Evolutionary conservation across 2,113 vertebrate species (phyloP).

Genomic region (Corythornis madagascariensis): DNA sequence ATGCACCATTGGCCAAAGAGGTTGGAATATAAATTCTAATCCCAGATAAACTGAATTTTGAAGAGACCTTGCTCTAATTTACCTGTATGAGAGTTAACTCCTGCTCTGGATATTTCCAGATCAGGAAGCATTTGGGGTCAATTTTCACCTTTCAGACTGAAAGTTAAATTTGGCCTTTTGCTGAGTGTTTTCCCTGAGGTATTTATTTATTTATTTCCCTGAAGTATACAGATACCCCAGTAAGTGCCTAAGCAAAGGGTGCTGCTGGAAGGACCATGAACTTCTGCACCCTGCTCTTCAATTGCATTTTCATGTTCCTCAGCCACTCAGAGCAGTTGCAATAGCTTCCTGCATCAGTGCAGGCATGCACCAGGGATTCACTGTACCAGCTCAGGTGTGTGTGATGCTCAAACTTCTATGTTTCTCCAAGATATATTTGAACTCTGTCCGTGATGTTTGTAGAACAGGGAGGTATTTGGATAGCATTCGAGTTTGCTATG

Average conservation of each 20-base stretch:
- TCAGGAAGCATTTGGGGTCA: neutral
- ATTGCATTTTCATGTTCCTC: neutral
- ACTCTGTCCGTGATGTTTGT: neutral
- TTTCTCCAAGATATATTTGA: neutral
- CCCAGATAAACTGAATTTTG: neutral
- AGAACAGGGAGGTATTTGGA: neutral
- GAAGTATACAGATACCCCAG: rapidly evolving
- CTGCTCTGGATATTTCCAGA: neutral
- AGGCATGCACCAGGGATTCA: rapidly evolving
- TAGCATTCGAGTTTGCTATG: neutral
- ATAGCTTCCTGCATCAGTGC: neutral
- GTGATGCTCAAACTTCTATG: neutral
- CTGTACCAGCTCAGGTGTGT: rapidly evolving
- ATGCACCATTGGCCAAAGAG: neutral
- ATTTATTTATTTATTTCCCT: neutral
- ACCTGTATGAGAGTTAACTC: neutral
- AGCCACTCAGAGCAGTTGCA: neutral
- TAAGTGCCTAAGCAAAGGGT: neutral
- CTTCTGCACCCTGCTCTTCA: neutral
- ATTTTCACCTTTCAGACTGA: neutral
- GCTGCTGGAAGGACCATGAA: neutral
- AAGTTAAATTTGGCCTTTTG: neutral
- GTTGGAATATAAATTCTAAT: neutral
- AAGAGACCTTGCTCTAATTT: neutral
- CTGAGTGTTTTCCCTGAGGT: rapidly evolving